Evolutionary conservation across 2,888 invertebrate species (phyloP).

Genomic region (Rhogogaster chlorosoma): DNA sequence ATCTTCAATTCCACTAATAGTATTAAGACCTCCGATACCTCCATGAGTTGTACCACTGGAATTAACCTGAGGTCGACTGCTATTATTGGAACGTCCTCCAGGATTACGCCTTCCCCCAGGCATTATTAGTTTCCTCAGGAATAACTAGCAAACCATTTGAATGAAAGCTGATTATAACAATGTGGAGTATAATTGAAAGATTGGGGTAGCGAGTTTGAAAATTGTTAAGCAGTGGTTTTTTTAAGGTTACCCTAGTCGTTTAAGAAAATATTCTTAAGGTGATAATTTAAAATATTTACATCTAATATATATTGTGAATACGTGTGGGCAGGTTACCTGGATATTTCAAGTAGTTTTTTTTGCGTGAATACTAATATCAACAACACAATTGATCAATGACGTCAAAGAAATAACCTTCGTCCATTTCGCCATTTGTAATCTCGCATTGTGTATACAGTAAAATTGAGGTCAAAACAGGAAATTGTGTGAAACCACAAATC

Average conservation of each 20-base stretch:
- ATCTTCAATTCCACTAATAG: constrained; percentile 63
- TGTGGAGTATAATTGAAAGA: background rate
- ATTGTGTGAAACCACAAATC: background rate
- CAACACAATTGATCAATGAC: constrained; percentile 3
- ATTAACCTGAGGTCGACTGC: constrained; percentile 76
- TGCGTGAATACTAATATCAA: background rate
- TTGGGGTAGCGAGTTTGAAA: background rate
- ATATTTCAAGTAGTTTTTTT: background rate
- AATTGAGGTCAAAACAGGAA: constrained; percentile 19
- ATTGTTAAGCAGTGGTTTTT: background rate
- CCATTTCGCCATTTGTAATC: background rate
- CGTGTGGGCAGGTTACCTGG: background rate
- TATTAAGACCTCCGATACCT: constrained; percentile 59
- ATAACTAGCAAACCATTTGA: background rate
- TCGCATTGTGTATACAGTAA: background rate
- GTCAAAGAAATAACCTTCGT: background rate
- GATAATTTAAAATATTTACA: background rate
- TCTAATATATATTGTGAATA: background rate
- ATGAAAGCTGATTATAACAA: background rate
- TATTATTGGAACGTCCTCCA: constrained; percentile 66
- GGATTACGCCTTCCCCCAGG: constrained; percentile 73
- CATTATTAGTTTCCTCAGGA: constrained; percentile 77
- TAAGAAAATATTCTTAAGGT: background rate
- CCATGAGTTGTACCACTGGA: constrained; percentile 53
- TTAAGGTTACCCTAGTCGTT: background rate